Evolutionary conservation across 2,113 vertebrate genomes (phyloP), one percentile per base, ranked within the genome.

Genomic region (Chloropsis cyanopogon): DNA sequence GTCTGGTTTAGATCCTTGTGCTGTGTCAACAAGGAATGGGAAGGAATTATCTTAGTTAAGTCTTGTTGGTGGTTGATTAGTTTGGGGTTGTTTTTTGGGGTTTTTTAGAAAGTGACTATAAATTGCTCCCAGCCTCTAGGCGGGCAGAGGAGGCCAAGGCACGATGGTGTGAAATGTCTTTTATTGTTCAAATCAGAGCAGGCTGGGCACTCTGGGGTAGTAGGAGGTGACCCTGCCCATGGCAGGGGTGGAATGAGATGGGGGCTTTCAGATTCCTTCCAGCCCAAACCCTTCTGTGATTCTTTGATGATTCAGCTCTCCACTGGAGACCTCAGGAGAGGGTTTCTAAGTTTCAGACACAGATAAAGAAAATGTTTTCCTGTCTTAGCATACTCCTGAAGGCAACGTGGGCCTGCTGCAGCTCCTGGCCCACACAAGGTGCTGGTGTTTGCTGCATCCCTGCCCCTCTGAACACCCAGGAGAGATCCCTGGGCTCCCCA

Each of bases 401-500:
- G 10, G 2, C 12, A 21, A 5, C 29, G 3, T 0, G 64, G 23
- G 14, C 26, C 20, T 91, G 33, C 41, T 61, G 31, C 68, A 44
- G 81, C 52, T 70, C 8, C 0, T 16, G 53, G 14, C 12, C 31
- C 4, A 1, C 21, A 1, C 2, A 0, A 15, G 69, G 5, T 11
- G 53, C 12, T 4, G 5, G 37, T 1, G 35, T 13, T 6, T 2
- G 5, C 13, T 11, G 39, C 23, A 1, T 8, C 28, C 9, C n/a
- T 28, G 3, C 8, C 29, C 18, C 56, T 24, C 60, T n/a, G 41
- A 11, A 2, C 21, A 1, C 57, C 2, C 4, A 3, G 7, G 1
- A 0, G 13, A 19, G 25, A 26, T 1, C 12, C 59, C n/a, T 15
- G 14, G 0, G 1, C 9, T 5, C 4, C n/a, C 41, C 16, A 1